Evolutionary conservation across 2,113 vertebrate species (phyloP).

Genomic region (Emydura subglobosa): DNA sequence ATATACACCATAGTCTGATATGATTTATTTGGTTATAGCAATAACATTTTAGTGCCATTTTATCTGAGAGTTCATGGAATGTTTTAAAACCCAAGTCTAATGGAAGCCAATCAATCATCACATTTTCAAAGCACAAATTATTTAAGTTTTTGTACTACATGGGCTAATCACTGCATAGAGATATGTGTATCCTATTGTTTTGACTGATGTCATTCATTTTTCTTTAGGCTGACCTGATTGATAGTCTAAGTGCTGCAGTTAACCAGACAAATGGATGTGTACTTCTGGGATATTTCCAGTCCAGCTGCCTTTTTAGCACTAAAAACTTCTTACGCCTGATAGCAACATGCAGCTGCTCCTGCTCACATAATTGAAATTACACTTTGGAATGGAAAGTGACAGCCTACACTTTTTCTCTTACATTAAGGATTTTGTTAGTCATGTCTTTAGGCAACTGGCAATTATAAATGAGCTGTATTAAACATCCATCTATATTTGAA

Average conservation of each 20-base stretch:
- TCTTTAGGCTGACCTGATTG: constrained; percentile 67
- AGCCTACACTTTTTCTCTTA: constrained; percentile 70
- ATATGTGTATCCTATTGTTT: constrained; percentile 75
- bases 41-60: constrained; percentile 82
- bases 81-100: constrained; percentile 82
- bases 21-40: constrained; percentile 81
- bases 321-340: constrained; percentile 66
- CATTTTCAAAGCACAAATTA: constrained; percentile 81
- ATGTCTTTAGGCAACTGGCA: constrained; percentile 50
- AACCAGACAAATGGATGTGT: constrained; percentile 77
- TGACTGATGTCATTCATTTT: constrained; percentile 83
- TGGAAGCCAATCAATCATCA: constrained; percentile 85
- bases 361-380: constrained; percentile 69
- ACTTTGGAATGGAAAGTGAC: constrained; percentile 60
- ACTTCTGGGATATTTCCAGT: constrained; percentile 68
- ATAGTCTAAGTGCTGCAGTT: constrained; percentile 78
- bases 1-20: constrained; percentile 70
- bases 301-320: constrained; percentile 80
- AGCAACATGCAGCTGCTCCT: constrained; percentile 72
- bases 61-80: constrained; percentile 81
- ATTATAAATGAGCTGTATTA: constrained; percentile 63
- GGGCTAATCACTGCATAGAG: constrained; percentile 76
- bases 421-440: constrained; percentile 60
- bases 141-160: constrained; percentile 79
- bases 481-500: constrained; percentile 30